These are phyloP conservation scores for Eciton burchellii DNA, from an alignment of 1,140 invertebrate genomes.

Conservation along the genomic window DNA sequence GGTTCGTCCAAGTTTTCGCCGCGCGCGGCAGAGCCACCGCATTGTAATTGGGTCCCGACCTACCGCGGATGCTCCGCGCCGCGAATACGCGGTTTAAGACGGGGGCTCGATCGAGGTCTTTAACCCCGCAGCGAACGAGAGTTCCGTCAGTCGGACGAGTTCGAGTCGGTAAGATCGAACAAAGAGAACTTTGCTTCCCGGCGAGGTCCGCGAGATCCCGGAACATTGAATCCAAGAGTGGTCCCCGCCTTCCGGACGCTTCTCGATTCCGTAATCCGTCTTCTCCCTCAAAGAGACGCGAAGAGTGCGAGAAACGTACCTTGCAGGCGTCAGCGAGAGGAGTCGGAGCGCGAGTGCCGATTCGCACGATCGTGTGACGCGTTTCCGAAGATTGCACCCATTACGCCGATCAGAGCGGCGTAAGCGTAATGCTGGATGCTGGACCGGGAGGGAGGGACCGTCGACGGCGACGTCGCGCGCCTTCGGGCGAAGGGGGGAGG, in stretches of 20 bases:
- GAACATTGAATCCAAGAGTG: neutral
- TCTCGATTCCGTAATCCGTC: neutral
- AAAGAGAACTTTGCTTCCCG: constrained; percentile 43
- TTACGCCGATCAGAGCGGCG: constrained; percentile 48
- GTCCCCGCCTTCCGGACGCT: too few relatives aligned
- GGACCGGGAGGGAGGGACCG: neutral
- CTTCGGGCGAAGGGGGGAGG: constrained; percentile 32
- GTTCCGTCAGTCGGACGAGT: constrained; percentile 42
- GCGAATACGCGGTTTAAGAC: constrained; percentile 50
- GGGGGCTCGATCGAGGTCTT: constrained; percentile 52
- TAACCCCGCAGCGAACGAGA: constrained; percentile 57
- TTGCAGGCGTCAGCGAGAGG: neutral
- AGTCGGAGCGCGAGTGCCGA: neutral
- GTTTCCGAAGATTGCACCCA: constrained; percentile 51
- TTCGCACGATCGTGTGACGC: constrained; percentile 7
- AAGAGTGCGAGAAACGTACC: too few relatives aligned
- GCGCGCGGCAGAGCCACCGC: constrained; percentile 19
- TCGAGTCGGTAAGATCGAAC: constrained; percentile 47
- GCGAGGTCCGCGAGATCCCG: neutral
- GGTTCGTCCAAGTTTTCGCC: constrained; percentile 57
- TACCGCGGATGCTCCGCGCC: constrained; percentile 45
- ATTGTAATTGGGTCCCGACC: constrained; percentile 61
- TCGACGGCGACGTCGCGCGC: constrained; percentile 42
- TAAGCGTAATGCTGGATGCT: constrained; percentile 1
- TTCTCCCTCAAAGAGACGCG: too few relatives aligned